phyloP scores from a whole-genome alignment of 2,113 vertebrate species.

The Ptilonorhynchus violaceus region DNA sequence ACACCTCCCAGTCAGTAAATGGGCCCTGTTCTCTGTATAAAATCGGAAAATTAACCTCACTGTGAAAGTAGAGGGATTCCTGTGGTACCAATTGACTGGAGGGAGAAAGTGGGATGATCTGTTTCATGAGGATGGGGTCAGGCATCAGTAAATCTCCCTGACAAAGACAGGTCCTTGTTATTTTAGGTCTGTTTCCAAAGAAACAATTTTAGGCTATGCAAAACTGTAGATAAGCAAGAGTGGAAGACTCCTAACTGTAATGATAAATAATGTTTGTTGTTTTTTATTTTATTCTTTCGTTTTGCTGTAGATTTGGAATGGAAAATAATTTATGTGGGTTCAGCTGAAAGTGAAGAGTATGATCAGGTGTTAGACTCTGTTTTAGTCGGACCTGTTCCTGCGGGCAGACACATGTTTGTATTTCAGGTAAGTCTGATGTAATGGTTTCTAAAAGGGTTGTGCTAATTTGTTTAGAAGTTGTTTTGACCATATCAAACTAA shows the following conservation, averaged over 20 bases:
- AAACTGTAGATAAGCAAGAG: neutral
- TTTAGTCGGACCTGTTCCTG: slow-evolving; percentile 82
- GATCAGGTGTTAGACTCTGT: slow-evolving; percentile 84
- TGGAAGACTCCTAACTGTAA: neutral
- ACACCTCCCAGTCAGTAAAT: neutral
- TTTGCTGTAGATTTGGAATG: slow-evolving; percentile 78
- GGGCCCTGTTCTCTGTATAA: neutral
- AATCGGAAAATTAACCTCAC: neutral
- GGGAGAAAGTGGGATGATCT: neutral
- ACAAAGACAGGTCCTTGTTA: neutral
- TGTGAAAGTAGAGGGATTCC: neutral
- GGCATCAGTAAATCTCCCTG: neutral
- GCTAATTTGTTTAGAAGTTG: neutral
- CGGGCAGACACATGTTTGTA: slow-evolving; percentile 83
- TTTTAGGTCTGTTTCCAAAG: neutral
- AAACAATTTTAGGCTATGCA: neutral
- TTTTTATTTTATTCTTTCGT: neutral
- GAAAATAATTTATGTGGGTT: slow-evolving; percentile 85
- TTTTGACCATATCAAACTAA: neutral
- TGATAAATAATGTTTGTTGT: neutral
- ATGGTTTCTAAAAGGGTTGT: neutral
- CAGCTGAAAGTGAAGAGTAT: slow-evolving; percentile 83
- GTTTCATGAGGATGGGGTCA: neutral
- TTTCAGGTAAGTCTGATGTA: slow-evolving; percentile 78
- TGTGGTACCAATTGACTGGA: neutral